Percentiles rank a stretch among this genome's conserved stretches.
These are phyloP conservation scores for Buphagus erythrorhynchus DNA, from an alignment of 2,797 vertebrate species.

Conservation along the genomic window DNA sequence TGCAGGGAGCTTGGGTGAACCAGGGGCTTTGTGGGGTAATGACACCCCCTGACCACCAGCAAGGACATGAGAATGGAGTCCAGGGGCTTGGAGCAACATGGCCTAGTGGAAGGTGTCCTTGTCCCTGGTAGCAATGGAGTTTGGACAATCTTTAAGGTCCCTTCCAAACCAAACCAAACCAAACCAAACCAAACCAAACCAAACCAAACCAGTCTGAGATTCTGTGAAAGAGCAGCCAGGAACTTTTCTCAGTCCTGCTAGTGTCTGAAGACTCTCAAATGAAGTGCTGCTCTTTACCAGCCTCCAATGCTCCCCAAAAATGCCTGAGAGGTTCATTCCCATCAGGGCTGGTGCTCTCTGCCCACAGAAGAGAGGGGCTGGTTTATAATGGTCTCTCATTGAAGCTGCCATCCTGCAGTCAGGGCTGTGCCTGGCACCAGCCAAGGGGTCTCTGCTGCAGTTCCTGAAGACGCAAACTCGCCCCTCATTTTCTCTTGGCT, in stretches of 20 bases:
- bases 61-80: background rate
- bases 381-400: background rate
- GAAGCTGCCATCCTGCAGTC: fast-evolving
- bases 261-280: background rate
- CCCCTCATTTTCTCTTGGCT: background rate
- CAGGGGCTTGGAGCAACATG: background rate
- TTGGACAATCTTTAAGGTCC: background rate
- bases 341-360: background rate
- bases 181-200: background rate
- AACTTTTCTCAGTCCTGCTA: background rate
- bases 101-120: background rate
- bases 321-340: fast-evolving
- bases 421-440: background rate
- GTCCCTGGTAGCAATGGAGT: background rate
- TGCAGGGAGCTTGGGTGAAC: background rate
- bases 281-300: background rate
- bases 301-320: background rate
- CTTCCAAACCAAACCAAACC: background rate
- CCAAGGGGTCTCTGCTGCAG: background rate
- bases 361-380: background rate
- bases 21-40: background rate
- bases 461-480: background rate
- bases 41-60: background rate
- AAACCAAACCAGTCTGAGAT: background rate
- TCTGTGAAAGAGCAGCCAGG: background rate